phyloP scores from a whole-genome alignment of 2,113 vertebrate genomes.

The Carlito syrichta region DNA sequence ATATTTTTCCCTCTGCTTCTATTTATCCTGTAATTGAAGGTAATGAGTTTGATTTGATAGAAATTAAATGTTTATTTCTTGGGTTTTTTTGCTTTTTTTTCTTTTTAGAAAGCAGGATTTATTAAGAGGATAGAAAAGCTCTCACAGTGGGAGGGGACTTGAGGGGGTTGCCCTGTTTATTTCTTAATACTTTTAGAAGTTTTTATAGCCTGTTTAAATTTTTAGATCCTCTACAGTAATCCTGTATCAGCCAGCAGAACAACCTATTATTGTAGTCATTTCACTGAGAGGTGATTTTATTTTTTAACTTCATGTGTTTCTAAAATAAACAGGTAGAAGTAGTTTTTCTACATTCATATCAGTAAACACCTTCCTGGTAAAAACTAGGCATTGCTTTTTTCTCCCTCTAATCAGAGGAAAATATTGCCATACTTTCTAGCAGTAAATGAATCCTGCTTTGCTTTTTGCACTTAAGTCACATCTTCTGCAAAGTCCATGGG shows the following conservation, averaged over 20 bases:
- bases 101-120: too few relatives aligned
- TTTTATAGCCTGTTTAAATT: background rate
- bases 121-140: too few relatives aligned
- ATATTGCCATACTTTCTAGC: slow-evolving; percentile 37
- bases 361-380: slow-evolving; percentile 50
- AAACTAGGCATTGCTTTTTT: background rate
- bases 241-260: background rate
- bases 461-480: background rate
- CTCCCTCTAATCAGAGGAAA: slow-evolving; percentile 39
- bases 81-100: too few relatives aligned
- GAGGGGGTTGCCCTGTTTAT: too few relatives aligned
- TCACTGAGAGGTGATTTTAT: slow-evolving; percentile 23
- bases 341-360: background rate
- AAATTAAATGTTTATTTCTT: too few relatives aligned
- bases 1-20: background rate
- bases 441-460: slow-evolving; percentile 49
- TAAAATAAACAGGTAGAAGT: slow-evolving; percentile 50
- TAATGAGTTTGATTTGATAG: background rate
- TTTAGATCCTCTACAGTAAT: background rate
- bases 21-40: background rate
- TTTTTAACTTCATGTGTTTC: slow-evolving; percentile 29
- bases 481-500: slow-evolving; percentile 24
- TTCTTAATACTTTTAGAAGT: background rate
- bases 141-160: too few relatives aligned
- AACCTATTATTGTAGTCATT: slow-evolving; percentile 12